A percentile compares a stretch with the other conserved stretches of the same genome.
phyloP scores from a whole-genome alignment of 2,888 invertebrate species.

The Beris morrisii region DNA sequence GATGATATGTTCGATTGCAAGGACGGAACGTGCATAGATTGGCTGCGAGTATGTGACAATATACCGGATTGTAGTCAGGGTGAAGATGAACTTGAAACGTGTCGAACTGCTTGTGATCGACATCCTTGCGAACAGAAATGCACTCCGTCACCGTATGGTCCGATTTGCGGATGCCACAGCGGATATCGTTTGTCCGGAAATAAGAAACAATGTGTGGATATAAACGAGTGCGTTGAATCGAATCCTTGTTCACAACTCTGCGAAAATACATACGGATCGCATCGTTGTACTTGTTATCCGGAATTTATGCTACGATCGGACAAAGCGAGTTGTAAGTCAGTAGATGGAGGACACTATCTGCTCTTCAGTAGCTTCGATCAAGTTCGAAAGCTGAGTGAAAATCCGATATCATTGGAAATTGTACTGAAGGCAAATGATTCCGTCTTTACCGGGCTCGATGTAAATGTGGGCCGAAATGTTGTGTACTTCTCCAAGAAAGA shows the following conservation, averaged over 20 bases:
- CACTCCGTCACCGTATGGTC: conserved; percentile 66
- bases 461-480: conserved; percentile 54
- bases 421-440: conserved; percentile 57
- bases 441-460: conserved; percentile 61
- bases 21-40: conserved; percentile 67
- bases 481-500: conserved; percentile 60
- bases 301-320: conserved; percentile 60
- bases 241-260: conserved; percentile 66
- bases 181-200: conserved; percentile 63
- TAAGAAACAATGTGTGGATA: conserved; percentile 64
- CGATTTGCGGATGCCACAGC: conserved; percentile 64
- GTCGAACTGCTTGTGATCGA: conserved; percentile 57
- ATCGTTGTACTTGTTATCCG: conserved; percentile 51
- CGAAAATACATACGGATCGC: conserved; percentile 51
- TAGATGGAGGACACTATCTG: conserved; percentile 60
- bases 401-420: conserved; percentile 48
- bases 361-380: conserved; percentile 62
- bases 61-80: conserved; percentile 66
- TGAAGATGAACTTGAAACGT: conserved; percentile 70
- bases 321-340: conserved; percentile 68
- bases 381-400: conserved; percentile 59
- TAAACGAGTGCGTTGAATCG: conserved; percentile 68
- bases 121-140: conserved; percentile 63
- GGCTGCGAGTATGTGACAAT: conserved; percentile 66
- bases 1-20: conserved; percentile 60